Conservation (phyloP, 2,113 vertebrate genomes). For the Gadus macrocephalus region DNA sequence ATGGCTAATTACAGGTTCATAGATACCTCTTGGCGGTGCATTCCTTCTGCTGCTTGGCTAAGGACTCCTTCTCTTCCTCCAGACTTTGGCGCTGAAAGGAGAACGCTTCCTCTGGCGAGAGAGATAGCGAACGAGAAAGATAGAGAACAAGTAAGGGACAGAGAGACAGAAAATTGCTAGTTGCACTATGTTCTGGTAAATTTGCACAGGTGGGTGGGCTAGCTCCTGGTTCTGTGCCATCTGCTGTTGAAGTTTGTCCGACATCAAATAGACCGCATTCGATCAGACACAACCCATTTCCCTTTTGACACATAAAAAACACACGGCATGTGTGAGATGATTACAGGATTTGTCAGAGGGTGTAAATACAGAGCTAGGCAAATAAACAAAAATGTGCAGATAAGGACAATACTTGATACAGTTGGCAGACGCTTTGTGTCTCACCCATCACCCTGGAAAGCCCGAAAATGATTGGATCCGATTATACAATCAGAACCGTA, state of each 20-base stretch:
- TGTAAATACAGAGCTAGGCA: constrained; percentile 46
- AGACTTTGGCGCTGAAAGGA: constrained; percentile 78
- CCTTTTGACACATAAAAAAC: constrained; percentile 49
- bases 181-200: constrained; percentile 32
- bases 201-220: constrained; percentile 55
- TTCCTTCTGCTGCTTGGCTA: constrained; percentile 85
- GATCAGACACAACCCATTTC: constrained; percentile 52
- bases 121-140: constrained; percentile 35
- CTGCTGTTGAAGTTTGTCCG: constrained; percentile 27
- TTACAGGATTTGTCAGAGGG: constrained; percentile 54
- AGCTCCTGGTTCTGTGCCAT: constrained; percentile 35
- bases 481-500: too few relatives aligned
- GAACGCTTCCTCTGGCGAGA: constrained; percentile 81
- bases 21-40: constrained; percentile 94
- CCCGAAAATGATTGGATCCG: not conserved
- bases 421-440: constrained; percentile 21
- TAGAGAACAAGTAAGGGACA: constrained; percentile 25
- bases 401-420: constrained; percentile 28
- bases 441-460: constrained; percentile 17
- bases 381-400: constrained; percentile 48
- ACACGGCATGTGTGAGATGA: constrained; percentile 50
- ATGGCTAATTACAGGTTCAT: constrained; percentile 45
- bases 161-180: constrained; percentile 46
- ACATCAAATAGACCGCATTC: constrained; percentile 51
- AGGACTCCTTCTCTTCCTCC: constrained; percentile 80